These are phyloP conservation scores for Laticauda laticaudata DNA, from an alignment of 2,113 vertebrate species.

Conservation along the genomic window DNA sequence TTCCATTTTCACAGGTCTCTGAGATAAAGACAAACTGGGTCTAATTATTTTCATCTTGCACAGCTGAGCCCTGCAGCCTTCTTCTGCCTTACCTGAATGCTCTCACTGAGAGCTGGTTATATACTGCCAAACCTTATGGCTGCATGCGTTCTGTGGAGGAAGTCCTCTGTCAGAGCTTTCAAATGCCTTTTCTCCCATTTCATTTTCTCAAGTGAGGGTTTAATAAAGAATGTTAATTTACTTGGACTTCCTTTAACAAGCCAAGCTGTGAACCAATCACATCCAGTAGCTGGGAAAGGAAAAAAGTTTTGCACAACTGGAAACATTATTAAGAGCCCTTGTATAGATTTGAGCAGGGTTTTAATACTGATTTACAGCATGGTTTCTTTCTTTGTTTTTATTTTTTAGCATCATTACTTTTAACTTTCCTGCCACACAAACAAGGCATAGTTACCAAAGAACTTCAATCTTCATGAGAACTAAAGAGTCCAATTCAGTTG, in stretches of 20 bases:
- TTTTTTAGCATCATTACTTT: background rate
- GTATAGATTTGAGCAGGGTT: background rate
- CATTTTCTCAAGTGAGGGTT: background rate
- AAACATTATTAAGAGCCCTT: background rate
- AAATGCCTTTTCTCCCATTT: conserved; percentile 12
- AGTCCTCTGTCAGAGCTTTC: conserved; percentile 24
- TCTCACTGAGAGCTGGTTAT: conserved; percentile 34
- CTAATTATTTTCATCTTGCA: conserved; percentile 57
- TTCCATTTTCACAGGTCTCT: conserved; percentile 57
- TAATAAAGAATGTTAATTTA: conserved; percentile 44
- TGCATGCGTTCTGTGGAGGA: conserved; percentile 29
- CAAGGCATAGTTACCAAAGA: background rate
- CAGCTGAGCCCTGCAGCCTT: conserved; percentile 57
- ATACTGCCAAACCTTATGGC: conserved; percentile 28
- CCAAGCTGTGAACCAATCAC: background rate
- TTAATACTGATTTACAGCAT: background rate
- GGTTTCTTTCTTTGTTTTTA: background rate
- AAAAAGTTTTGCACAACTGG: background rate
- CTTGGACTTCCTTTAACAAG: background rate
- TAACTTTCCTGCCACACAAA: background rate
- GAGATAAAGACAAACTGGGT: conserved; percentile 52
- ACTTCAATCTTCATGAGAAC: background rate
- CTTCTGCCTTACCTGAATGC: conserved; percentile 56
- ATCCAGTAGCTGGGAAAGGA: background rate
- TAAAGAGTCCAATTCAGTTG: background rate